Percentiles rank a stretch among this genome's conserved stretches.
phyloP scores from a whole-genome alignment of 2,113 vertebrate species.

The Halcyon malimbica region DNA sequence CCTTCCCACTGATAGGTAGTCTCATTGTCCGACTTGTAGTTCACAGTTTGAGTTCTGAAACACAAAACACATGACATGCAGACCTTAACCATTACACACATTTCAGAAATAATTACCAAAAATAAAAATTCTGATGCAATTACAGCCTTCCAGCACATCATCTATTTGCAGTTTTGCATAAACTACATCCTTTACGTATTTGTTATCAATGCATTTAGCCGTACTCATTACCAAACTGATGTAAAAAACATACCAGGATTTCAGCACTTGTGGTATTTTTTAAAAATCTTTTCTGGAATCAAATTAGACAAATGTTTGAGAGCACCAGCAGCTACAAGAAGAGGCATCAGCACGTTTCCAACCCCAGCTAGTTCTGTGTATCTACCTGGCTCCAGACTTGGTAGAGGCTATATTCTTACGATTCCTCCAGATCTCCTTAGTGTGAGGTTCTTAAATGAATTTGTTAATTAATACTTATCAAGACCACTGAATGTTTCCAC shows the following conservation, averaged over 20 bases:
- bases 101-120: neutral
- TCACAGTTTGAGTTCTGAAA: neutral
- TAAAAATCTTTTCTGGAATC: neutral
- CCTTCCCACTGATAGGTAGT: neutral
- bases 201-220: neutral
- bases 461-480: neutral
- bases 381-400: neutral
- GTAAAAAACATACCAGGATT: neutral
- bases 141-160: neutral
- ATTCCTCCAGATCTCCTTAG: no score
- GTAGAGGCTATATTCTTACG: neutral
- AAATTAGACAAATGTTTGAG: neutral
- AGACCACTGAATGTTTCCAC: neutral
- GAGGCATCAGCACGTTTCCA: neutral
- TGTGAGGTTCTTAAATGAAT: neutral
- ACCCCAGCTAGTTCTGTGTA: neutral
- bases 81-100: neutral
- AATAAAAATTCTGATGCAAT: neutral
- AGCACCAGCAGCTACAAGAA: neutral
- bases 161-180: neutral
- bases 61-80: neutral
- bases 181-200: neutral
- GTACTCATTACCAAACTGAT: neutral
- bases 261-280: neutral
- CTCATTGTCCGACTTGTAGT: neutral